Evolutionary conservation across 2,113 vertebrate species (phyloP).

Genomic region (Grallaria varia): DNA sequence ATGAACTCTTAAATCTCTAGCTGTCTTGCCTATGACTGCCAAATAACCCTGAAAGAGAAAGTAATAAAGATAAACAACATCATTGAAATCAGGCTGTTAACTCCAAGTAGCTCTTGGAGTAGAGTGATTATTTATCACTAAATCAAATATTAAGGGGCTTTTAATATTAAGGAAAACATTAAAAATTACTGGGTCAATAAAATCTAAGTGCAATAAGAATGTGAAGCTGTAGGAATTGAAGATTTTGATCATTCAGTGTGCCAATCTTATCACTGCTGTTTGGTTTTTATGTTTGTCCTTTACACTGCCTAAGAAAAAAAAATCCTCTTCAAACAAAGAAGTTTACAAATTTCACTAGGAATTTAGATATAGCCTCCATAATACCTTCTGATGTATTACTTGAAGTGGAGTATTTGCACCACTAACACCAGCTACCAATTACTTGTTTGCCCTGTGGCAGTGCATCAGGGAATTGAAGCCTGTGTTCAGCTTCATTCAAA

Average conservation of each 20-base stretch:
- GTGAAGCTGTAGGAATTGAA: background rate
- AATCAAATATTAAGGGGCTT: background rate
- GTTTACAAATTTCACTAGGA: background rate
- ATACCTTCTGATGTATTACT: background rate
- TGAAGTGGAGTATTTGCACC: background rate
- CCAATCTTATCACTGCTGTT: background rate
- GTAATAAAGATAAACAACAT: slow-evolving; percentile 42
- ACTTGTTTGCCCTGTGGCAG: background rate
- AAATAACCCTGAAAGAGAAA: slow-evolving; percentile 31
- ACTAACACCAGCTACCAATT: background rate
- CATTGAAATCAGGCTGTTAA: slow-evolving; percentile 29
- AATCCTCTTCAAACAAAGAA: background rate
- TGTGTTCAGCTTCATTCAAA: background rate
- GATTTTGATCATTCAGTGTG: background rate
- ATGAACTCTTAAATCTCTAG: slow-evolving; percentile 2
- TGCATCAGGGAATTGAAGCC: background rate
- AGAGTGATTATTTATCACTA: slow-evolving; percentile 31
- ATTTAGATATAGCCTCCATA: background rate
- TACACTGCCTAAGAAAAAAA: background rate
- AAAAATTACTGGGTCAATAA: slow-evolving; percentile 3
- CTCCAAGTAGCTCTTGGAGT: slow-evolving; percentile 20
- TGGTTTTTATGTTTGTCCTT: background rate
- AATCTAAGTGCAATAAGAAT: background rate
- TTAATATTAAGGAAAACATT: background rate
- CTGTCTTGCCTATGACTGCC: background rate